phyloP scores from a whole-genome alignment of 2,888 invertebrate species.

The Scaptomyza cyrtandrae region DNA sequence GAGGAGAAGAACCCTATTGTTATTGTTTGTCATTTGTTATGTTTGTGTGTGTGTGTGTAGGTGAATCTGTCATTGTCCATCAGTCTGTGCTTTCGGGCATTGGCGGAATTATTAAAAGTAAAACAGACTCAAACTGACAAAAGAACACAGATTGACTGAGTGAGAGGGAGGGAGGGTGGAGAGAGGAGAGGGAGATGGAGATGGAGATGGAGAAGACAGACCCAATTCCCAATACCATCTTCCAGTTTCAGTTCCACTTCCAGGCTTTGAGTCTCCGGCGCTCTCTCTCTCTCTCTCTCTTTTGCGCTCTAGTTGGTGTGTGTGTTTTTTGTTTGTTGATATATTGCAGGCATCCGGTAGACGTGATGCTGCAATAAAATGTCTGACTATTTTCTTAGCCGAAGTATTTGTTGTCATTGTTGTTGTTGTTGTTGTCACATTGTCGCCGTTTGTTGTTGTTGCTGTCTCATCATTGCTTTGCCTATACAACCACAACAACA shows the following conservation, averaged over 20 bases:
- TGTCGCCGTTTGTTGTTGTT: constrained; percentile 63
- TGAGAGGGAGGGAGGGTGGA: neutral
- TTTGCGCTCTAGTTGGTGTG: too few relatives aligned
- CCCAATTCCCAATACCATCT: constrained; percentile 42
- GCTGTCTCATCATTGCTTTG: constrained; percentile 47
- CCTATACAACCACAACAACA: constrained; percentile 76
- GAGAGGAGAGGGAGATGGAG: too few relatives aligned
- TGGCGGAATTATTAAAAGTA: constrained; percentile 75
- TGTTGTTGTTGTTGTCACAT: constrained; percentile 68
- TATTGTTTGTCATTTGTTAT: constrained; percentile 69
- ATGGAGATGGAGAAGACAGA: constrained; percentile 17
- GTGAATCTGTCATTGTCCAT: constrained; percentile 48
- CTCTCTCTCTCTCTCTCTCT: constrained; percentile 18
- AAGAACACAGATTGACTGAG: neutral
- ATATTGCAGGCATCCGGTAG: constrained; percentile 80
- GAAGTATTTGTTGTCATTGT: constrained; percentile 23
- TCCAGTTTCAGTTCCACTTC: constrained; percentile 27
- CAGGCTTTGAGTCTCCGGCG: constrained; percentile 14
- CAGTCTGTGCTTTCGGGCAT: constrained; percentile 40
- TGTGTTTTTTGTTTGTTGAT: constrained; percentile 52
- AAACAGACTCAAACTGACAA: constrained; percentile 30
- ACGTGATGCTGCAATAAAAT: constrained; percentile 80
- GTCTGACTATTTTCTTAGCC: constrained; percentile 57
- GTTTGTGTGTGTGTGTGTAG: constrained; percentile 48
- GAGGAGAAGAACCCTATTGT: constrained; percentile 52